Evolutionary conservation across 2,113 vertebrate genomes (phyloP), one percentile per base, ranked within the genome.

Genomic region (Vulpes vulpes): DNA sequence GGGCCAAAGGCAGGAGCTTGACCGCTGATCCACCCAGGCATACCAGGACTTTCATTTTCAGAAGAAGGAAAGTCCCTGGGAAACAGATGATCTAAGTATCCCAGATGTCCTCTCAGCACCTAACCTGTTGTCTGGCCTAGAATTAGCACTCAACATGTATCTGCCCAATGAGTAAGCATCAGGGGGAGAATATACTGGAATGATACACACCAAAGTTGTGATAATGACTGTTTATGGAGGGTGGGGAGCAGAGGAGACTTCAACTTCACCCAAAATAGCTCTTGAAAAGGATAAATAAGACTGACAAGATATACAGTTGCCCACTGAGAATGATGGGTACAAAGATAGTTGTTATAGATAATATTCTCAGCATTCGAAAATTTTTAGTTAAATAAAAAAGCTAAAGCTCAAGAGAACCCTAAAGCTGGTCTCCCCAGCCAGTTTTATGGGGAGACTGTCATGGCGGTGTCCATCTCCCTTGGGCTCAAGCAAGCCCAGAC

Each of bases 331-430:
- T 25, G 60, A 76, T 7, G 14, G 51, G 11, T 55, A 7, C 43
- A 73, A 90, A 64, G 23, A 79, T 60, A 38, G 11, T 87, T 73
- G 35, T 62, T 81, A 69, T 3, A 84, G 76, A 43, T 57, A 80
- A 57, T 38, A 76, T 22, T 85, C 62, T 64, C 62, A 35, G 20
- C 20, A 62, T 55, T 95, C 43, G 8, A 83, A 82, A 76, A 76
- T 25, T 79, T 91, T 90, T n/a, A 67, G n/a, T 60, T 90, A 79
- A 67, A 79, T 53, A 8, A 92, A 87, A 91, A 88, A 67, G 14
- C 15, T 57, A 91, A 88, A 67, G 14, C 15, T 57, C 3, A 20
- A 25, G 15, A 8, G 67, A 49, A 76, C 76, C 35, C 30, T 32
- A 49, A 38, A 62, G 43, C 65, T 67, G 78, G n/a, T 30, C 17